Evolutionary conservation across 2,797 vertebrate species (phyloP), one percentile per base, ranked within the genome.

Genomic region (Spheniscus humboldti): DNA sequence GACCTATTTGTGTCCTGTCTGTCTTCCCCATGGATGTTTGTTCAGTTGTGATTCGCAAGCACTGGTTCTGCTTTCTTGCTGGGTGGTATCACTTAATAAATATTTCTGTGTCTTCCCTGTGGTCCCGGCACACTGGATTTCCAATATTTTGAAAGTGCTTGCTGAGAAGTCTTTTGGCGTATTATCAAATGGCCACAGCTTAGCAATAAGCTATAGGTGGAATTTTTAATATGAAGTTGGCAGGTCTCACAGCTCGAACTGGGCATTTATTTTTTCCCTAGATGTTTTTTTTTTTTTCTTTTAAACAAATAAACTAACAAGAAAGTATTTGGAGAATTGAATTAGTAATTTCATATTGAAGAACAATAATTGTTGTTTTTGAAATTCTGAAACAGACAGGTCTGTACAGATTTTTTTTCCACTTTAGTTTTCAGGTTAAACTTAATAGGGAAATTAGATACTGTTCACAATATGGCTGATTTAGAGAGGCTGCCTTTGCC

Each of bases 91-190:
- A 74, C 59, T 94, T 95, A 79, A 93, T 93, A 94, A 95, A 94
- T 78, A 81, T 81, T 90, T 64, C 27, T 47, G 9, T 47, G 28
- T 73, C 83, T 88, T 96, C 45, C 83, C 50, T 53, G 37, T 33
- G 48, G 50, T 90, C 73, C 66, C 53, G 75, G 37, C 19, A 67
- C 50, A 20, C 22, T 80, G 76, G 23, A 69, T 92, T 95, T 82
- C 66, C 62, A 55, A 18, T 69, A 83, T 85, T 96, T 96, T 80
- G 59, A 87, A 87, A 95, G 23, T 0, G 0, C 33, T 95, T 89
- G 24, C 77, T 94, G 83, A 86, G 73, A 95, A 96, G 73, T 88
- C 19, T 24, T 87, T 96, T 96, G 96, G 92, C 92, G 22, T 87
- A 43, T 50, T 85, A 59, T 79, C 94, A 96, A 95, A 82, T 86